A percentile compares a stretch with the other conserved stretches of the same genome.
Conservation (phyloP, 2,113 vertebrate genomes). For the Podarcis muralis region DNA sequence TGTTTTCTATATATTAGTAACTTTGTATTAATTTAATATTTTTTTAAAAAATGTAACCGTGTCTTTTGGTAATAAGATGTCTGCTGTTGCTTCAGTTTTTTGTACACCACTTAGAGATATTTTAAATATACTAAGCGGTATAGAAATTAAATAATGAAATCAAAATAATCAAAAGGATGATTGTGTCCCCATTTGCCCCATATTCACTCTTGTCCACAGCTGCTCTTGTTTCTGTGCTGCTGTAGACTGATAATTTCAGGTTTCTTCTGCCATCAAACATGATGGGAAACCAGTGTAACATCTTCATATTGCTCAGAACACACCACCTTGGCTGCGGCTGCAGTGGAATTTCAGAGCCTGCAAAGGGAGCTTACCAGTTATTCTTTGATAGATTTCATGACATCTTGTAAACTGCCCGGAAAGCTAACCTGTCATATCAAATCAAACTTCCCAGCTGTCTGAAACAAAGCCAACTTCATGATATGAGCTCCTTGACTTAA, state of each 20-base stretch:
- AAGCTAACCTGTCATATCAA: neutral
- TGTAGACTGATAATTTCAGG: neutral
- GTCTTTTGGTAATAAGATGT: too few species aligned
- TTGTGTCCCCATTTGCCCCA: neutral
- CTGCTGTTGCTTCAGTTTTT: too few species aligned
- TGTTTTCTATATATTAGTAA: too few species aligned
- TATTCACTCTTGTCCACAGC: neutral
- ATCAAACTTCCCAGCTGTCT: conserved; percentile 10
- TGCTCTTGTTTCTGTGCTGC: neutral
- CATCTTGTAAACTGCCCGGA: conserved; percentile 18
- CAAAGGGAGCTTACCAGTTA: conserved; percentile 26
- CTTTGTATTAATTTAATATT: too few species aligned
- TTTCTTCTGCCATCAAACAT: neutral
- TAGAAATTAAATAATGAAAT: too few species aligned
- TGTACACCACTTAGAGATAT: too few species aligned
- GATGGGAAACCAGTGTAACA: neutral
- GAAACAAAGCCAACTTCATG: conserved; percentile 27
- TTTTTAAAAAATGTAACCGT: too few species aligned
- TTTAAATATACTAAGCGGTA: too few species aligned
- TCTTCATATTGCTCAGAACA: neutral
- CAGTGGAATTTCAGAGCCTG: conserved; percentile 1
- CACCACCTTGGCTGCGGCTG: neutral
- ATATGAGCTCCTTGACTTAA: neutral
- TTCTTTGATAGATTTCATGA: conserved; percentile 33
- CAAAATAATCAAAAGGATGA: too few species aligned